These are phyloP conservation scores for Sinohyriopsis cumingii DNA, from an alignment of 2,888 invertebrate genomes.

Conservation along the genomic window DNA sequence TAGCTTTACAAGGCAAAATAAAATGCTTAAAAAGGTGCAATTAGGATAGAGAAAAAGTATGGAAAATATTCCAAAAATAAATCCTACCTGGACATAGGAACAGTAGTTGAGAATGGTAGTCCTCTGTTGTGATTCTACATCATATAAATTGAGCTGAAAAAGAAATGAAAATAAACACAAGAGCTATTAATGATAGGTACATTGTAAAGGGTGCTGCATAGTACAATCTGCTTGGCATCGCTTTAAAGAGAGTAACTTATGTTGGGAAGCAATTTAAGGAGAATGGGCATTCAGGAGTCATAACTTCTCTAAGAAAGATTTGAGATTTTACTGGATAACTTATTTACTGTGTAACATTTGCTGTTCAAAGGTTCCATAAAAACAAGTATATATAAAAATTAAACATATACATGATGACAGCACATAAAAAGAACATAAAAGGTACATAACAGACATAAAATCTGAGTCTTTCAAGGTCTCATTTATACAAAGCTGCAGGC, in stretches of 20 bases:
- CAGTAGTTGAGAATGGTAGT: conserved; percentile 76
- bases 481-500: too few relatives aligned
- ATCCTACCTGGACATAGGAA: conserved; percentile 76
- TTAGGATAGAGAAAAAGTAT: too few relatives aligned
- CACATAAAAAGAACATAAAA: not conserved
- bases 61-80: not conserved
- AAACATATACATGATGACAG: not conserved
- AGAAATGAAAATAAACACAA: not conserved
- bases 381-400: not conserved
- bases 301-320: not conserved
- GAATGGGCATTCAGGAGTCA: not conserved
- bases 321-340: too few relatives aligned
- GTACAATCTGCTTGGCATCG: too few relatives aligned
- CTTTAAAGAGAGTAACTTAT: not conserved
- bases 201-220: too few relatives aligned
- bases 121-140: conserved; percentile 72
- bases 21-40: too few relatives aligned
- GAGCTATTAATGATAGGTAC: too few relatives aligned
- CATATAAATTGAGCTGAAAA: conserved; percentile 76
- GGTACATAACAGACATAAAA: too few relatives aligned
- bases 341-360: too few relatives aligned
- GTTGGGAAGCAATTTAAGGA: not conserved
- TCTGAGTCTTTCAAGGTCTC: too few relatives aligned
- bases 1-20: too few relatives aligned
- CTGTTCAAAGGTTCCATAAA: not conserved